Evolutionary conservation across 1,140 invertebrate genomes (phyloP), one percentile per base, ranked within the genome.

Genomic region (Uloborus diversus): DNA sequence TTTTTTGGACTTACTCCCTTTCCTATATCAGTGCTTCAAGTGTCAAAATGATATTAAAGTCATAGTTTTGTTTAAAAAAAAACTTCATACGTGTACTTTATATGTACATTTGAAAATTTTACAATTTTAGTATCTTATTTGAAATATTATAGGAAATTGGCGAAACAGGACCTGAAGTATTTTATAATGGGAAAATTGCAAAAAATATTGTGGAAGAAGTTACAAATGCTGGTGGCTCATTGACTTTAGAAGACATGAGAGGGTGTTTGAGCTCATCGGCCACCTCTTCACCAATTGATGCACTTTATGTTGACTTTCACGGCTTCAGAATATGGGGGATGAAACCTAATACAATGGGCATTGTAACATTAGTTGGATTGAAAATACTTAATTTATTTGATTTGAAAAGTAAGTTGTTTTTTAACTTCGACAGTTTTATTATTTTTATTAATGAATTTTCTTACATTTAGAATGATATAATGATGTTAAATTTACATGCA

Each of bases 171-270:
- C 85, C 86, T 73, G 64, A 81, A 49, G 86, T 83, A 0, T 87
- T 87, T 82, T 88, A 88, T 73, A 59, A 84, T 35, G 88, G 88
- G 7, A 73, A 85, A 37, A 84, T 86, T 17, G 87, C 86, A 2
- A 35, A 85, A 61, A 84, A 85, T 13, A 85, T 88, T 57, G 84
- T 84, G 17, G 81, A 84, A 28, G 85, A 83, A 7, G 84, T 88
- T 3, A 65, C 84, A 59, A 61, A 84, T 37, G 69, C 82, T 79
- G 87, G 86, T 17, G 88, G 87, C 25, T 75, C 85, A 30, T 82
- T 88, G 82, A 83, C 82, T 13, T 1, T 82, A n/a, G 84, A 86
- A 9, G 88, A 88, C 82, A 78, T 88, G 53, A 71, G 76, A n/a
- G 66, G 78, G 20, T 86, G 88, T 81, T 68, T 76, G 25, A 84